Evolutionary conservation across 1,140 invertebrate species (phyloP), one percentile per base, ranked within the genome.

Genomic region (Drosophila insularis): DNA sequence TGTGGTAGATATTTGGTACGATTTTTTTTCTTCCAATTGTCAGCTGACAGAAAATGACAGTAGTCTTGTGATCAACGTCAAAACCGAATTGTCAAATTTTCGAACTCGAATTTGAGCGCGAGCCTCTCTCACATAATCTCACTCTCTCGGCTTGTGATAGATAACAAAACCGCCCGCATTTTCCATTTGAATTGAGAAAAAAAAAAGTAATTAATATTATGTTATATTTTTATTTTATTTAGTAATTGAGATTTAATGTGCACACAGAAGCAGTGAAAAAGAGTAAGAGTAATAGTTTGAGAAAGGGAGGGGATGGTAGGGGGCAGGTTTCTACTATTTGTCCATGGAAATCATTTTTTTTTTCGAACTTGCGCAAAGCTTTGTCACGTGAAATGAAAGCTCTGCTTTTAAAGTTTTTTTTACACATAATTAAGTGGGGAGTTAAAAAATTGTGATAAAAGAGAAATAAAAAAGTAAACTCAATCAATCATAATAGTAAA

Each of bases 341-440:
- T 73, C 43, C 43, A 50, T 50, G 43, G 59, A 32, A 60, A 58
- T 54, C n/a, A 58, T 54, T 63, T 69, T 70, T 80, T 59, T 56
- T 79, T 89, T 89, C 85, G 85, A 89, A 84, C 81, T 89, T 78
- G 53, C 54, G 40, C 35, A 84, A 89, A 89, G 85, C 85, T 89
- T 60, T 73, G 81, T 89, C 85, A 89, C 85, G 85, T 89, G 85
- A 89, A 89, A 69, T 61, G 53, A 89, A 89, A 89, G 85, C 85
- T 89, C 71, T 89, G 55, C 59, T 66, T 76, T 75, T 71, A 46
- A 80, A 71, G 59, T 86, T 86, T 78, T 80, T 85, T 86, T 78
- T 80, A 62, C 67, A 61, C 43, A 71, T 67, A 56, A 77, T 71
- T 72, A 43, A 56, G 39, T 43, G 54, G 19, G 63, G 61, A 77